A percentile compares a stretch with the other conserved stretches of the same genome.
These are phyloP conservation scores for Caracal caracal DNA, from an alignment of 2,113 vertebrate species.

Conservation along the genomic window DNA sequence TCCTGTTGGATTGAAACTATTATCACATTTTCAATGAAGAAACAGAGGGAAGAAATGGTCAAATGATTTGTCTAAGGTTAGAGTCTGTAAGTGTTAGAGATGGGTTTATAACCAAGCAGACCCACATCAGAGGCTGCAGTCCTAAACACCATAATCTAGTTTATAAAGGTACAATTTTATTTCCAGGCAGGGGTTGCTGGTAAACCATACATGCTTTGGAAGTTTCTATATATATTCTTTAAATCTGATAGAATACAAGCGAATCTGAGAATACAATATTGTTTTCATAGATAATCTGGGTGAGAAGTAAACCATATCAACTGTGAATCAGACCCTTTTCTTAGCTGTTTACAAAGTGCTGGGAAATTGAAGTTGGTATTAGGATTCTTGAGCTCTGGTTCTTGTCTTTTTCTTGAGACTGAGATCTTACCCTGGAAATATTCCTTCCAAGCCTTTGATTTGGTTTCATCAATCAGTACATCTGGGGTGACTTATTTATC, in stretches of 20 bases:
- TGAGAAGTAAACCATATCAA: background rate
- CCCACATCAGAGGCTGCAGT: accelerated
- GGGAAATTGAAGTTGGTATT: background rate
- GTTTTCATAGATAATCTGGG: background rate
- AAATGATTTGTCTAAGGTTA: background rate
- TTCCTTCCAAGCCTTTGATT: background rate
- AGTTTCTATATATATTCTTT: background rate
- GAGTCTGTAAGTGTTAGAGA: background rate
- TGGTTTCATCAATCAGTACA: background rate
- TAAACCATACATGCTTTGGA: background rate
- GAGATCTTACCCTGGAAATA: background rate
- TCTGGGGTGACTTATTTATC: background rate
- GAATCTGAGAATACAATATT: background rate
- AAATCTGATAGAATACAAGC: background rate
- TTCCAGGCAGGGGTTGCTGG: background rate
- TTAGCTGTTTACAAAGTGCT: background rate
- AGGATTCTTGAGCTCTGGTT: background rate
- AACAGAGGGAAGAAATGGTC: background rate
- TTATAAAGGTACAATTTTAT: background rate
- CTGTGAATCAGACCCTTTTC: background rate
- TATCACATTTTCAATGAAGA: background rate
- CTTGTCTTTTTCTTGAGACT: background rate
- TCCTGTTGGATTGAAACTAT: background rate
- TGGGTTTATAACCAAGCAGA: background rate
- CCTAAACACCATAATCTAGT: background rate